Conservation (phyloP, 2,888 invertebrate species). For the Acanthopleura granulata region DNA sequence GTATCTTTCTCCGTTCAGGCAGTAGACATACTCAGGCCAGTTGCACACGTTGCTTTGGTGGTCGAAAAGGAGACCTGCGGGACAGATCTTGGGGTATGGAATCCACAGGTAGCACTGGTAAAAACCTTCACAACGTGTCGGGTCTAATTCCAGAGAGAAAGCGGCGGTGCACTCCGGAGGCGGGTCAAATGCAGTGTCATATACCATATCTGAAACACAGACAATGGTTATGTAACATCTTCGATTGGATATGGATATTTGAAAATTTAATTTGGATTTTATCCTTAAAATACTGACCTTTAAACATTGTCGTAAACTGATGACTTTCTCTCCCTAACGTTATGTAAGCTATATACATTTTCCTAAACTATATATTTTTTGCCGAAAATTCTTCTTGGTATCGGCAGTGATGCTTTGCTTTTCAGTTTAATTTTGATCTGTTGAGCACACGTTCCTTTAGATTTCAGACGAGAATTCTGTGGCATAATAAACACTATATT, state of each 20-base stretch:
- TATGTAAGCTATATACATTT: too few species aligned
- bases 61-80: conserved; percentile 14
- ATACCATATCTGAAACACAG: conserved; percentile 1
- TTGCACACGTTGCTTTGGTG: conserved; percentile 9
- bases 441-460: too few species aligned
- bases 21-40: conserved; percentile 16
- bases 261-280: too few species aligned
- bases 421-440: too few species aligned
- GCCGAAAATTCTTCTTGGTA: too few species aligned
- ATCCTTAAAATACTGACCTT: too few species aligned
- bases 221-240: not conserved
- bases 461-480: too few species aligned
- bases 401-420: too few species aligned
- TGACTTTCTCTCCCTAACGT: too few species aligned
- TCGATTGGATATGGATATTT: not conserved
- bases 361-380: too few species aligned
- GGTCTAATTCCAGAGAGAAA: not conserved
- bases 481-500: too few species aligned
- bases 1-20: conserved; percentile 3
- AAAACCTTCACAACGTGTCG: conserved; percentile 7
- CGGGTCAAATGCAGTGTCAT: not conserved
- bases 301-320: too few species aligned
- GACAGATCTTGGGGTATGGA: not conserved
- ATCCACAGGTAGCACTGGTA: conserved; percentile 15
- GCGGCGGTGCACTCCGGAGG: conserved; percentile 10